Evolutionary conservation across 2,888 invertebrate species (phyloP).

Genomic region (Oxycera nigricornis): DNA sequence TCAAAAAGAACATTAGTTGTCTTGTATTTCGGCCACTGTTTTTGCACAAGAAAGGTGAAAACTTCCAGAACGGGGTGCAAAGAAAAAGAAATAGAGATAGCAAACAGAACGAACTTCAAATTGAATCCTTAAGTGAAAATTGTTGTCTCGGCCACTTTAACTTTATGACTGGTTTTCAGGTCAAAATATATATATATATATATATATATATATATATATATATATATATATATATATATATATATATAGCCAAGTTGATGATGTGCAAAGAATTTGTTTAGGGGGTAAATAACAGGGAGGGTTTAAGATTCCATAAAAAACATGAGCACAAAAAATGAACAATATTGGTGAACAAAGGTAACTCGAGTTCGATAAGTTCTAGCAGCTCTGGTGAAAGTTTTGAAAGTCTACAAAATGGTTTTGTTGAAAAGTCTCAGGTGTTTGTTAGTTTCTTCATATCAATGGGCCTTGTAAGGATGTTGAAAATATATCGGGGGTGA

Average conservation of each 20-base stretch:
- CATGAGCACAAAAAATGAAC: neutral
- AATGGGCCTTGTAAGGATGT: no score
- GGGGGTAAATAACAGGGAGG: no score
- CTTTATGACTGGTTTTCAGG: constrained; percentile 20
- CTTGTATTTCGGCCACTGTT: neutral
- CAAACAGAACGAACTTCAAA: neutral
- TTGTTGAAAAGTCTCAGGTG: constrained; percentile 6
- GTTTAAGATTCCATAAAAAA: neutral
- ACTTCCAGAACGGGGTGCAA: neutral
- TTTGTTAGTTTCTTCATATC: neutral
- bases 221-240: no score
- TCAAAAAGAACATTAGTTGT: neutral
- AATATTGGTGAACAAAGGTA: neutral
- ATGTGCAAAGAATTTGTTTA: neutral
- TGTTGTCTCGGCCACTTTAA: constrained; percentile 32
- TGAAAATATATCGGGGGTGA: no score
- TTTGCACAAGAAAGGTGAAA: neutral
- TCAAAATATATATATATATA: neutral
- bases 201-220: no score
- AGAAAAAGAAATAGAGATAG: neutral
- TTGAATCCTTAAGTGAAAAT: constrained; percentile 32
- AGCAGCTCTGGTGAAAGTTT: neutral
- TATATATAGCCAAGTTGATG: no score
- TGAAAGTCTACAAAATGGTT: neutral
- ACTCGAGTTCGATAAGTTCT: neutral